phyloP scores from a whole-genome alignment of 2,888 invertebrate genomes.

The Ctenicera cuprea region DNA sequence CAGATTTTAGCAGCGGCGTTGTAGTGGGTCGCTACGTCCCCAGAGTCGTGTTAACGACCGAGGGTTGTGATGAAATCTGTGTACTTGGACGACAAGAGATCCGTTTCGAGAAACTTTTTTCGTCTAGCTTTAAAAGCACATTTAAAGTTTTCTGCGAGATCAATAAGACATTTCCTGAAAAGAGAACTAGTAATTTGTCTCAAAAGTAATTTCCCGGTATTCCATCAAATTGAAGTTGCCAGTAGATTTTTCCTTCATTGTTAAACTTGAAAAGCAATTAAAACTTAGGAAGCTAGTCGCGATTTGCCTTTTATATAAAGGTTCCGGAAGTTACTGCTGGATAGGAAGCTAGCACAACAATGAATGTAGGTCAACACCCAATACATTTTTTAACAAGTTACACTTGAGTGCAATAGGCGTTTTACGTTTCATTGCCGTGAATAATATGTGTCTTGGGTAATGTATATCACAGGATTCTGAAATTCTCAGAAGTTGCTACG shows the following conservation, averaged over 20 bases:
- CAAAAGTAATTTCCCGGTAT: constrained; percentile 4
- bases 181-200: constrained; percentile 27
- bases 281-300: background rate
- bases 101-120: background rate
- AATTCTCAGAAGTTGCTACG: background rate
- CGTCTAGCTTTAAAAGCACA: background rate
- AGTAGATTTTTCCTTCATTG: background rate
- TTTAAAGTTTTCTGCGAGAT: constrained; percentile 9
- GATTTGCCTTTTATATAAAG: background rate
- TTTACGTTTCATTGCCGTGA: background rate
- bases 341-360: background rate
- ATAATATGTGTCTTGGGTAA: background rate
- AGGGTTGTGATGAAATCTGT: constrained; percentile 17
- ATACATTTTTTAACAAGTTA: constrained; percentile 6
- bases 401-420: background rate
- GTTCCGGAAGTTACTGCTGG: background rate
- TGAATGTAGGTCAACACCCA: constrained; percentile 1
- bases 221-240: background rate
- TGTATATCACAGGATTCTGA: background rate
- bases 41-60: constrained; percentile 19
- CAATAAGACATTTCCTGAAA: constrained; percentile 15
- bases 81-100: constrained; percentile 5
- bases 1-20: background rate
- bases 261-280: constrained; percentile 12
- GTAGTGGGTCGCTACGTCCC: constrained; percentile 11